phyloP scores from a whole-genome alignment of 2,888 invertebrate species.

The Nebria brevicollis region DNA sequence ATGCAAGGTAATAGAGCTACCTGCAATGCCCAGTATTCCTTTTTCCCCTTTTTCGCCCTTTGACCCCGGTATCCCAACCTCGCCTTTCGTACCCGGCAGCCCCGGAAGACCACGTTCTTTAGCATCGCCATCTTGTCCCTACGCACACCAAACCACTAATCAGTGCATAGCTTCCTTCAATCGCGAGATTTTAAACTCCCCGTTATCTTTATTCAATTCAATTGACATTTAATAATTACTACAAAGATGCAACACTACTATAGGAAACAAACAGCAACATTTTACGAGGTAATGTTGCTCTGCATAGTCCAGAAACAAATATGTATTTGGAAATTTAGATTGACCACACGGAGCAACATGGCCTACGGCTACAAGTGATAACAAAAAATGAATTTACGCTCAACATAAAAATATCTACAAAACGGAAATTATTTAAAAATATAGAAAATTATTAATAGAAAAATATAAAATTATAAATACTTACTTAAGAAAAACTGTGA shows the following conservation, averaged over 20 bases:
- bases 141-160: slow-evolving; percentile 60
- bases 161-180: slow-evolving; percentile 51
- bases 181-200: not conserved
- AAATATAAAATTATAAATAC: slow-evolving; percentile 39
- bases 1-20: slow-evolving; percentile 54
- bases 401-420: not conserved
- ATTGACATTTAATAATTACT: not conserved
- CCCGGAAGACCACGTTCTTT: slow-evolving; percentile 74
- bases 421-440: slow-evolving; percentile 2
- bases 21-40: slow-evolving; percentile 66
- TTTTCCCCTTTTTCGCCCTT: slow-evolving; percentile 64
- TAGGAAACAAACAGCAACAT: not conserved
- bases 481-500: slow-evolving; percentile 40
- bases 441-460: slow-evolving; percentile 16
- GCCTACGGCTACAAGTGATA: not conserved
- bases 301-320: too few relatives aligned
- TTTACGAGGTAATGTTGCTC: not conserved
- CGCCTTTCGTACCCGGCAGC: slow-evolving; percentile 70
- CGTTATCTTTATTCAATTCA: not conserved
- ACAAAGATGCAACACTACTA: slow-evolving; percentile 3
- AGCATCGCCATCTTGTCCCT: slow-evolving; percentile 68
- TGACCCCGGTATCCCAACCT: slow-evolving; percentile 66
- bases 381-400: not conserved
- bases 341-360: too few relatives aligned
- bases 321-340: too few relatives aligned